phyloP scores from a whole-genome alignment of 2,113 vertebrate genomes.

The Arothron firmamentum region DNA sequence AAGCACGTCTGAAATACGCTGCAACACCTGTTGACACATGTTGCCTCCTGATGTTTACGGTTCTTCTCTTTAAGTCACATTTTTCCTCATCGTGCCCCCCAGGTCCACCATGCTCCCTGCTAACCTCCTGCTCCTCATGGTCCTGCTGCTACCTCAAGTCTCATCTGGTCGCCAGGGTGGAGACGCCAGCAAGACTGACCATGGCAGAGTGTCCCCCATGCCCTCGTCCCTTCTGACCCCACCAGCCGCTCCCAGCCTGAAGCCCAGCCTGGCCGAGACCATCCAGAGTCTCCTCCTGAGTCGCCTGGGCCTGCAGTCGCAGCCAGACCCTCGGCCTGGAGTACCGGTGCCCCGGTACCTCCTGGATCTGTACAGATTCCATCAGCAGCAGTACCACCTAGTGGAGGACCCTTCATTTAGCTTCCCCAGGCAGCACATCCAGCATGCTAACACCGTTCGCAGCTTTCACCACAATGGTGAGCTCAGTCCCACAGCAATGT shows the following conservation, averaged over 20 bases:
- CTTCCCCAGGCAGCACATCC: slow-evolving; percentile 73
- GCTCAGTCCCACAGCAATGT: slow-evolving; percentile 5
- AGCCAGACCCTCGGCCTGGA: slow-evolving; percentile 69
- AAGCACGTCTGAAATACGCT: not conserved
- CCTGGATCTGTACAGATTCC: slow-evolving; percentile 78
- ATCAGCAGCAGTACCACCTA: slow-evolving; percentile 75
- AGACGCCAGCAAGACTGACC: slow-evolving; percentile 58
- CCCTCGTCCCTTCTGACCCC: slow-evolving; percentile 24
- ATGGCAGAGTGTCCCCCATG: slow-evolving; percentile 44
- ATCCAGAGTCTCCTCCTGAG: slow-evolving; percentile 67
- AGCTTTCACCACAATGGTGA: slow-evolving; percentile 78
- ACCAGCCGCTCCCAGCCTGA: slow-evolving; percentile 18
- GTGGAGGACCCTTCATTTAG: slow-evolving; percentile 72
- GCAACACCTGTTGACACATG: not conserved
- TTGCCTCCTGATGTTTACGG: not conserved
- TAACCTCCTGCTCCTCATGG: slow-evolving; percentile 80
- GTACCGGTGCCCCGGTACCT: slow-evolving; percentile 73
- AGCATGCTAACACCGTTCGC: slow-evolving; percentile 78
- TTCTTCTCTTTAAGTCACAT: not conserved
- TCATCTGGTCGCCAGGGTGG: slow-evolving; percentile 71
- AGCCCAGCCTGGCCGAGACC: slow-evolving; percentile 68
- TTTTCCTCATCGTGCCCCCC: slow-evolving; percentile 15
- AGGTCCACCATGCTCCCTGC: slow-evolving; percentile 83
- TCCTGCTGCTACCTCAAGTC: slow-evolving; percentile 78
- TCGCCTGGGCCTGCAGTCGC: slow-evolving; percentile 69